Evolutionary conservation across 2,797 vertebrate species (phyloP).

Genomic region (Hippocampus kuda): DNA sequence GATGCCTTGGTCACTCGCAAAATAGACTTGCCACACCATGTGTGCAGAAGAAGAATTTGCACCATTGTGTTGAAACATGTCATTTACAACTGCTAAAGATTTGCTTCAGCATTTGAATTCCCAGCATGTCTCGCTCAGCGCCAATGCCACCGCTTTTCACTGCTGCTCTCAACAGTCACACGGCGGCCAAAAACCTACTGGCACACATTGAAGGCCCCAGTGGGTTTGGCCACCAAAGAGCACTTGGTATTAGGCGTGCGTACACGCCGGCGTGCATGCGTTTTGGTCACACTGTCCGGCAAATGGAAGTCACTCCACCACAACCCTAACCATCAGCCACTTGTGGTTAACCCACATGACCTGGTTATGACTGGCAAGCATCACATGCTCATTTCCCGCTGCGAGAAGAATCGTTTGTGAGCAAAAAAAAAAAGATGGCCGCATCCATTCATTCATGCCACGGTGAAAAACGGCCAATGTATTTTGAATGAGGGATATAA

Average conservation of each 20-base stretch:
- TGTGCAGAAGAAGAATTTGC: constrained; percentile 20
- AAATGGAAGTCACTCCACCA: constrained; percentile 34
- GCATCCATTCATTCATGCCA: constrained; percentile 49
- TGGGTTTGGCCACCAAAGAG: constrained; percentile 12
- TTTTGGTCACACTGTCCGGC: constrained; percentile 7
- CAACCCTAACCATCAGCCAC: constrained; percentile 47
- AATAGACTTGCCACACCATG: not conserved
- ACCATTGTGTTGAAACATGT: constrained; percentile 31
- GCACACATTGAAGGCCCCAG: constrained; percentile 15
- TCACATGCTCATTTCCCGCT: constrained; percentile 39
- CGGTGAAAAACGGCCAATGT: constrained; percentile 55
- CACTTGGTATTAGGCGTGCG: constrained; percentile 4
- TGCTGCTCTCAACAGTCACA: constrained; percentile 26
- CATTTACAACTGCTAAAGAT: constrained; percentile 32
- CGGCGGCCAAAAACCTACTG: constrained; percentile 32
- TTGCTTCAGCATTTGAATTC: constrained; percentile 39
- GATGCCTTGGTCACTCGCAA: not conserved
- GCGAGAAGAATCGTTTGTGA: constrained; percentile 24
- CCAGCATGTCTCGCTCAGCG: constrained; percentile 40
- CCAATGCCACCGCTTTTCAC: constrained; percentile 31
- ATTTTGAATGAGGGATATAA: constrained; percentile 56
- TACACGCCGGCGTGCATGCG: not conserved
- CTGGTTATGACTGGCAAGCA: constrained; percentile 43
- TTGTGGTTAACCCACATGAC: constrained; percentile 56
- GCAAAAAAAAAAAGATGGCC: constrained; percentile 27